Conservation (phyloP, 2,113 vertebrate genomes). For the Sinocyclocheilus grahami region DNA sequence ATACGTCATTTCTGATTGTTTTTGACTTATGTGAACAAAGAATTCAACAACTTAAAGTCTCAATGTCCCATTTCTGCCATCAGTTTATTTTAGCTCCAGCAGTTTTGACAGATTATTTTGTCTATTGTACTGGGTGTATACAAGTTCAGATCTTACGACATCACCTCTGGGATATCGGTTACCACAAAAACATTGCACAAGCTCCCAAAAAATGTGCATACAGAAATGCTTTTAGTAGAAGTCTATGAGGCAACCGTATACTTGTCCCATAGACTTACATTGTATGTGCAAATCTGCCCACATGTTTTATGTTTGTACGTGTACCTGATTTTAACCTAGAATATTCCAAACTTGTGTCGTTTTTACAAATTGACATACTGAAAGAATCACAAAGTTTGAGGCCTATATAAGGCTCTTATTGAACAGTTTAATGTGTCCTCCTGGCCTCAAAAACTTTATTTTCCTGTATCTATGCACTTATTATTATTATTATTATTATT, state of each 20-base stretch:
- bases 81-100: not conserved
- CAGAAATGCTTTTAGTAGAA: not conserved
- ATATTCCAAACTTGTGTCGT: not conserved
- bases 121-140: not conserved
- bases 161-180: not conserved
- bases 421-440: not conserved
- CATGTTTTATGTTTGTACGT: not conserved
- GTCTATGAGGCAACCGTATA: not conserved
- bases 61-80: not conserved
- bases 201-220: not conserved
- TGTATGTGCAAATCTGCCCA: not conserved
- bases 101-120: not conserved
- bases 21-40: constrained; percentile 51
- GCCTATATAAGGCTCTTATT: not conserved
- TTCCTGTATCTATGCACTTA: constrained; percentile 57
- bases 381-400: not conserved
- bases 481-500: not conserved
- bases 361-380: not conserved
- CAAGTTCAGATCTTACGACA: not conserved
- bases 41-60: not conserved
- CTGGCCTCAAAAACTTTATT: not conserved
- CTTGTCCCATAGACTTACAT: not conserved
- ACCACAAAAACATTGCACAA: not conserved
- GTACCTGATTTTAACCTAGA: not conserved
- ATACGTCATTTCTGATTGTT: constrained; percentile 15